Percentiles rank a stretch among this genome's conserved stretches.
Evolutionary conservation across 2,888 invertebrate species (phyloP).

Genomic region (Drosophila neotestacea): DNA sequence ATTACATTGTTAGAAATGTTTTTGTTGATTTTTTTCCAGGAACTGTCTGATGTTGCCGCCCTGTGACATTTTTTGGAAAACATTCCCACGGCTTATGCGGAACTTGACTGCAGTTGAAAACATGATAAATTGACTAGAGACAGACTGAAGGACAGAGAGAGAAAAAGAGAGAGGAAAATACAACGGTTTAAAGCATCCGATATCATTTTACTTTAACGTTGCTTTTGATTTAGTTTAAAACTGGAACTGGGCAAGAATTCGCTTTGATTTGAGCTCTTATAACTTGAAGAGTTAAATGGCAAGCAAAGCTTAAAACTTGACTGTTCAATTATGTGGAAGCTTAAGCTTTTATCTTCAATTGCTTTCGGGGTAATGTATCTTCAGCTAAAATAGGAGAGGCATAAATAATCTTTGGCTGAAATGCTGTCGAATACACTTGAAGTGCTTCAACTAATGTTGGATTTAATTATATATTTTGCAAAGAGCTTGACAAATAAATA

Average conservation of each 20-base stretch:
- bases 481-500: constrained; percentile 59
- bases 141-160: background rate
- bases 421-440: constrained; percentile 61
- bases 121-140: constrained; percentile 37
- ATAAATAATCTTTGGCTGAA: constrained; percentile 61
- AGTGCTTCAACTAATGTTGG: constrained; percentile 59
- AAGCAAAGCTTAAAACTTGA: constrained; percentile 8
- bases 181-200: constrained; percentile 35
- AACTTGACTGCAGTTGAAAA: constrained; percentile 48
- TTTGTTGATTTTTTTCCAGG: constrained; percentile 10
- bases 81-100: constrained; percentile 34
- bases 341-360: constrained; percentile 43
- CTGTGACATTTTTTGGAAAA: constrained; percentile 45
- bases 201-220: constrained; percentile 24
- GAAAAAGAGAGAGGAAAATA: background rate
- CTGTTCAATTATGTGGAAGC: constrained; percentile 46
- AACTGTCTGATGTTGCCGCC: constrained; percentile 38
- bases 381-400: constrained; percentile 2
- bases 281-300: constrained; percentile 27
- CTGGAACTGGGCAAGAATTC: constrained; percentile 5
- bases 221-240: constrained; percentile 2
- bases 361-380: constrained; percentile 9
- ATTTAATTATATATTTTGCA: constrained; percentile 72
- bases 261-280: constrained; percentile 47
- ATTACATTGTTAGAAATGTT: constrained; percentile 73